Evolutionary conservation across 2,797 vertebrate species (phyloP).

Genomic region (Scolopax bukidnonensis): DNA sequence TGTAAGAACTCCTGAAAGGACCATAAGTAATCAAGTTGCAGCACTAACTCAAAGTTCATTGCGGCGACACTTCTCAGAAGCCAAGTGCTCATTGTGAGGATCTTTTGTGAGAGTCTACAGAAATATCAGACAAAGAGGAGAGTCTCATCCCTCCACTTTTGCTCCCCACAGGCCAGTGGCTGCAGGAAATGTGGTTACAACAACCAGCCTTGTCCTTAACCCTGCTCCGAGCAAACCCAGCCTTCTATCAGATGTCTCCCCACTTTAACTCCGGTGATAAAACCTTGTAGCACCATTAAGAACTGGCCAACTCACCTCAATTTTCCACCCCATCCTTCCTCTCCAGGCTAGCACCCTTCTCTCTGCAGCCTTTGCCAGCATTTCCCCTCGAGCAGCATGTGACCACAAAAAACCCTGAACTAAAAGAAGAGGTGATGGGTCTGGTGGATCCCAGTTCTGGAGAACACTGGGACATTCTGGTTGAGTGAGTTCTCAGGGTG

Average conservation of each 20-base stretch:
- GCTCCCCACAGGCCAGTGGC: not conserved
- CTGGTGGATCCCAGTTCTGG: not conserved
- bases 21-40: not conserved
- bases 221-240: not conserved
- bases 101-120: not conserved
- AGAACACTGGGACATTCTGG: not conserved
- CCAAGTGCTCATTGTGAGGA: not conserved
- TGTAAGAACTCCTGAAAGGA: conserved; percentile 36
- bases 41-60: not conserved
- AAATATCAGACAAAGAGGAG: not conserved
- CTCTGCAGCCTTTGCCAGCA: not conserved
- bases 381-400: not conserved
- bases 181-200: not conserved
- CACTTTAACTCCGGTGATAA: not conserved
- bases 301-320: not conserved
- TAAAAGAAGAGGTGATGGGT: not conserved
- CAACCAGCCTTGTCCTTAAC: not conserved
- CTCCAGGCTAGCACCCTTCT: not conserved
- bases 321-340: not conserved
- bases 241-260: not conserved
- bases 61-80: not conserved
- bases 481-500: not conserved
- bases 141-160: not conserved
- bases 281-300: not conserved
- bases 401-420: not conserved